Percentiles rank a stretch among this genome's conserved stretches.
Evolutionary conservation across 2,888 invertebrate genomes (phyloP).

Genomic region (Crepidodera aurea): DNA sequence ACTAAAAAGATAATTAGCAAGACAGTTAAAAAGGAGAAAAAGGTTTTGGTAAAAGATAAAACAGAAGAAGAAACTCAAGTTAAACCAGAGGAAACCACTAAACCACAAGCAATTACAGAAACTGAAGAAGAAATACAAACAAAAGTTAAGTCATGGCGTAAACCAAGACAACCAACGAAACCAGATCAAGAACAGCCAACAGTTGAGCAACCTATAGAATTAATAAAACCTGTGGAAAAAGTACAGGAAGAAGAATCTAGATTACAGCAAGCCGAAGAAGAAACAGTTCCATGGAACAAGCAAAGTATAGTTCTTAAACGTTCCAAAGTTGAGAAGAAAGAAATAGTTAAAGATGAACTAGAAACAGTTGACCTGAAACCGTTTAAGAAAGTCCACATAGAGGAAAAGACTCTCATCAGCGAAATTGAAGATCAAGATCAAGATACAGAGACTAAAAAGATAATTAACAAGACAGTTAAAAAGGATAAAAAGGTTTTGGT

Average conservation of each 20-base stretch:
- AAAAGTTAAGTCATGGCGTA: constrained; percentile 25
- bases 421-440: constrained; percentile 44
- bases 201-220: constrained; percentile 51
- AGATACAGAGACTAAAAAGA: constrained; percentile 8
- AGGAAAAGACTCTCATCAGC: constrained; percentile 44
- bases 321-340: constrained; percentile 55
- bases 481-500: constrained; percentile 7
- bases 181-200: constrained; percentile 40
- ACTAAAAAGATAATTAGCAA: constrained; percentile 62
- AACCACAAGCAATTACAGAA: background rate
- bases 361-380: constrained; percentile 14
- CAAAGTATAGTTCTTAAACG: constrained; percentile 66
- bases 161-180: constrained; percentile 19
- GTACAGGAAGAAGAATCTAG: constrained; percentile 17
- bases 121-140: constrained; percentile 1
- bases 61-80: constrained; percentile 59
- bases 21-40: constrained; percentile 57
- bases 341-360: constrained; percentile 60
- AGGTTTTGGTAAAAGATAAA: constrained; percentile 67
- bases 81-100: constrained; percentile 10
- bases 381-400: constrained; percentile 32
- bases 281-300: constrained; percentile 67
- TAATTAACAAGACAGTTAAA: background rate
- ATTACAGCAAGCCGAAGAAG: constrained; percentile 48
- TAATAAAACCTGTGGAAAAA: constrained; percentile 26